A percentile compares a stretch with the other conserved stretches of the same genome.
These are phyloP conservation scores for Ibidorhyncha struthersii DNA, from an alignment of 2,113 vertebrate genomes.

Conservation along the genomic window DNA sequence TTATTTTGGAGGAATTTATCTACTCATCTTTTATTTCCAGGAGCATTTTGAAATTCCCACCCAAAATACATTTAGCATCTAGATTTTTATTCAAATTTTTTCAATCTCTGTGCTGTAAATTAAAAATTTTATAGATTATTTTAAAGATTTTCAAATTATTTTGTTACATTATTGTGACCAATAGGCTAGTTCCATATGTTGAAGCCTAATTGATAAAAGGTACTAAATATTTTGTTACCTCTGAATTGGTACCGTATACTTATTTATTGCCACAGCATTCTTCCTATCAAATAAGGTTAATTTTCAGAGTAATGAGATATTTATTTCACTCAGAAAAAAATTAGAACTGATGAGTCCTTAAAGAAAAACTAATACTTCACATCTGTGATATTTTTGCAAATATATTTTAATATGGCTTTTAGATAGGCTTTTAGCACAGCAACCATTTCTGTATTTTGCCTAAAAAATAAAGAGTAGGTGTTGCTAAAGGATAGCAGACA, in stretches of 20 bases:
- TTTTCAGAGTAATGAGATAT: not conserved
- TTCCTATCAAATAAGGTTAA: not conserved
- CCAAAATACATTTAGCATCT: not conserved
- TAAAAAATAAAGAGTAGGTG: not conserved
- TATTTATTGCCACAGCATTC: not conserved
- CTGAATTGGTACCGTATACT: not conserved
- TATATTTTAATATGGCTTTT: not conserved
- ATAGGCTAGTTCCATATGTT: not conserved
- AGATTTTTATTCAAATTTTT: not conserved
- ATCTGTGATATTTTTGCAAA: not conserved
- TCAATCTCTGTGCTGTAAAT: not conserved
- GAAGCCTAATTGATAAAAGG: not conserved
- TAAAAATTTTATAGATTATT: not conserved
- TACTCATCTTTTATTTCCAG: not conserved
- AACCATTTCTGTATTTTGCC: not conserved
- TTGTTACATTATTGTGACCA: not conserved
- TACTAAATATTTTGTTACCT: not conserved
- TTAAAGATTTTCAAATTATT: not conserved
- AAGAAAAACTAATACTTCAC: not conserved
- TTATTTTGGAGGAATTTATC: not conserved
- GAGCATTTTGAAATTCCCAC: not conserved
- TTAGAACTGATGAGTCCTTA: not conserved
- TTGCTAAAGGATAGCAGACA: not conserved
- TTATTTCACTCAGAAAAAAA: not conserved
- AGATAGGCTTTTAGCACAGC: not conserved